Conservation (phyloP, 2,888 invertebrate species). For the Atethmia centrago region DNA sequence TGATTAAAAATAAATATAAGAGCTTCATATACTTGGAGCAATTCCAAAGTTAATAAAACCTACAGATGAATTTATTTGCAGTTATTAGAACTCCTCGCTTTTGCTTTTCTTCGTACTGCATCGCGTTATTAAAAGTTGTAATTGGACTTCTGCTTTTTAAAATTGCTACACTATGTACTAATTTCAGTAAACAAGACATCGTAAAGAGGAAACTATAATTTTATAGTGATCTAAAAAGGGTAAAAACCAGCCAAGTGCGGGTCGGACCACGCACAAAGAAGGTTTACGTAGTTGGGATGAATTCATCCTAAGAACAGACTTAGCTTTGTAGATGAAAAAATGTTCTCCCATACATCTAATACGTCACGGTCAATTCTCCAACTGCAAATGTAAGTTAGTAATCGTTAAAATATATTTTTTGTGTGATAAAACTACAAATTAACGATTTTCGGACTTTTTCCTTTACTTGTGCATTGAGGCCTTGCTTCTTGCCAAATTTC, state of each 20-base stretch:
- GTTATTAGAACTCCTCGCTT: slow-evolving; percentile 1
- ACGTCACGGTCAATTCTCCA: no score
- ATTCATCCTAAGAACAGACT: no score
- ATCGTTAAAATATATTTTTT: no score
- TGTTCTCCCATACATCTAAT: no score
- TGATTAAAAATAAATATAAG: neutral
- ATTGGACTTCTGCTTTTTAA: neutral
- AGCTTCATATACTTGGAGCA: neutral
- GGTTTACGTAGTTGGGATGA: no score
- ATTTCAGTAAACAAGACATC: neutral
- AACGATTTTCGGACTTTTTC: no score
- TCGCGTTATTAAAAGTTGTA: neutral
- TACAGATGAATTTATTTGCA: slow-evolving; percentile 6
- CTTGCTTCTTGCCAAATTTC: no score
- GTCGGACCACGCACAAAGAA: no score
- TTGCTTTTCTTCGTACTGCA: neutral
- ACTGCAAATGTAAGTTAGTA: no score
- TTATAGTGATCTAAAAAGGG: neutral
- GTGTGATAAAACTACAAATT: no score
- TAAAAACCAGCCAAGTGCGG: neutral
- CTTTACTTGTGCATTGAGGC: no score
- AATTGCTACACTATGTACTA: neutral
- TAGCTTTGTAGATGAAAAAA: no score
- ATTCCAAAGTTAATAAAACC: slow-evolving; percentile 5
- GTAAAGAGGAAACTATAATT: neutral